Evolutionary conservation across 2,797 vertebrate species (phyloP).

Genomic region (Moxostoma hubbsi): DNA sequence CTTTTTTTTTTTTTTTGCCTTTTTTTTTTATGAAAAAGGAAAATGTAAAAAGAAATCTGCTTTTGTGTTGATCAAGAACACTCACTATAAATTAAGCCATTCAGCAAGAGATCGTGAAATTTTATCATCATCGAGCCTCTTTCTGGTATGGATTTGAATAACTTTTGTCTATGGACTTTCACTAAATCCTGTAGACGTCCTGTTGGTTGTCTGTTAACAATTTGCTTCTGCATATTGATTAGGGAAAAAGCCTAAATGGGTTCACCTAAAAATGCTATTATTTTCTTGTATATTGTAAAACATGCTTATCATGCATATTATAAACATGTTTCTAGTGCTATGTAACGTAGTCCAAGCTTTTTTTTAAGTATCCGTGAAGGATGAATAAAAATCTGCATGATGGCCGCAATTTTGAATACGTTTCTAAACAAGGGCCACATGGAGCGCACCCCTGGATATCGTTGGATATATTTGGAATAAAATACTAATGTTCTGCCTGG

Average conservation of each 20-base stretch:
- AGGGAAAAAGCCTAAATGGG: conserved; percentile 64
- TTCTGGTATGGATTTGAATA: conserved; percentile 38
- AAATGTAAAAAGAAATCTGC: conserved; percentile 27
- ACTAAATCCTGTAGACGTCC: conserved; percentile 41
- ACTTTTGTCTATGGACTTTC: conserved; percentile 9
- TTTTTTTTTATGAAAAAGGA: conserved; percentile 35
- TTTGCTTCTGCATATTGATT: conserved; percentile 66
- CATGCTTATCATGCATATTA: conserved; percentile 69
- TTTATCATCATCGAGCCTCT: conserved; percentile 39
- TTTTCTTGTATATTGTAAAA: conserved; percentile 70
- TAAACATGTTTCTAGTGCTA: conserved; percentile 80
- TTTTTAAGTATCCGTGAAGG: conserved; percentile 80
- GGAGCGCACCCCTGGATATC: neutral
- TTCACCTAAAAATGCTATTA: conserved; percentile 59
- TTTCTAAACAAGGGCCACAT: neutral
- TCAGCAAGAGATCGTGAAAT: conserved; percentile 6
- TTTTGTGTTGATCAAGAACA: conserved; percentile 34
- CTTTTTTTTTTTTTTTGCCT: conserved; percentile 48
- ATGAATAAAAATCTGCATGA: conserved; percentile 81
- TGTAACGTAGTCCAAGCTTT: conserved; percentile 77
- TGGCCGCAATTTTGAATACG: conserved; percentile 46
- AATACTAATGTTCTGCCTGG: neutral
- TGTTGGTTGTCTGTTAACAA: conserved; percentile 57
- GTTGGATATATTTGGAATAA: neutral
- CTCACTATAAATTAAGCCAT: conserved; percentile 29